A percentile compares a stretch with the other conserved stretches of the same genome.
These are phyloP conservation scores for Rhabdomys dilectus DNA, from an alignment of 2,113 vertebrate genomes.

Conservation along the genomic window DNA sequence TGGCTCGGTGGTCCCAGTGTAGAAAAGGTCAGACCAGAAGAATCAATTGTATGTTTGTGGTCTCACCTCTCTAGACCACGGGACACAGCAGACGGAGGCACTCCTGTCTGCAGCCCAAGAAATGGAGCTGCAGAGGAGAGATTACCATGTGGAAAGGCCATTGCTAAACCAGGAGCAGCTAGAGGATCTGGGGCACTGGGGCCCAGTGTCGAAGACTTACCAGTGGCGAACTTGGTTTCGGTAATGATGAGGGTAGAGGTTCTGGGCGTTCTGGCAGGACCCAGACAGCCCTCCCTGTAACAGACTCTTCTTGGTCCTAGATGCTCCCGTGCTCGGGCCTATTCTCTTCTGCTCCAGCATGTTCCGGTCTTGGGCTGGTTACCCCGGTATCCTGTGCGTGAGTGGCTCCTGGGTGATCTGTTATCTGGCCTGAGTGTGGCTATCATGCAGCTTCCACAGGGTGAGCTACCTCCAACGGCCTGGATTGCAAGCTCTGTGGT, in stretches of 20 bases:
- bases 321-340: constrained; percentile 88
- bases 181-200: constrained; percentile 88
- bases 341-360: constrained; percentile 83
- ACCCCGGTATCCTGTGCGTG: constrained; percentile 92
- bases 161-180: constrained; percentile 89
- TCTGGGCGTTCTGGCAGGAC: background rate
- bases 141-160: constrained; percentile 80
- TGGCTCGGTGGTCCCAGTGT: background rate
- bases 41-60: background rate
- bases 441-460: constrained; percentile 97
- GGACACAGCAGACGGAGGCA: constrained; percentile 29
- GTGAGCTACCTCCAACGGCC: constrained; percentile 83
- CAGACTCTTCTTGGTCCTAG: constrained; percentile 78
- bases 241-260: background rate
- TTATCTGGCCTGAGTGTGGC: constrained; percentile 94
- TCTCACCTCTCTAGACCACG: background rate
- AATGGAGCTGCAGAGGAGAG: constrained; percentile 53
- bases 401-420: constrained; percentile 92
- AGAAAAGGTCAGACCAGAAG: background rate
- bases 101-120: constrained; percentile 24
- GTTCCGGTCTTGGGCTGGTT: constrained; percentile 94
- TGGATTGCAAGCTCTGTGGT: background rate
- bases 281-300: background rate
- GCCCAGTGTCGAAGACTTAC: background rate
- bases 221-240: constrained; percentile 62